phyloP scores from a whole-genome alignment of 2,113 vertebrate species.

The Callithrix jacchus region DNA sequence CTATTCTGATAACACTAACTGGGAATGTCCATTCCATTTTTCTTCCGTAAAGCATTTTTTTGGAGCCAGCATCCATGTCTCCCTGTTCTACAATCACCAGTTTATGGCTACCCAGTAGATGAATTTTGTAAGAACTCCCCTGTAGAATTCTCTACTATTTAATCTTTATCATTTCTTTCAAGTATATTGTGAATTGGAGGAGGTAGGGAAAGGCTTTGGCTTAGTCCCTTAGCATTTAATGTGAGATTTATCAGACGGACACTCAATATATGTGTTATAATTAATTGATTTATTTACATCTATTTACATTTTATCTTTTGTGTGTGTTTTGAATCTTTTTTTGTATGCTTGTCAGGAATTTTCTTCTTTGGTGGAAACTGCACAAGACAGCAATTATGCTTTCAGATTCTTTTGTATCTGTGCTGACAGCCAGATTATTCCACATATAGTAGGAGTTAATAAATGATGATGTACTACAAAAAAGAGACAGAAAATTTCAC shows the following conservation, averaged over 20 bases:
- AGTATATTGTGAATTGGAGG: not conserved
- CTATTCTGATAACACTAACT: not conserved
- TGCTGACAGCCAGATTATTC: conserved; percentile 8
- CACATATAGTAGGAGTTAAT: not conserved
- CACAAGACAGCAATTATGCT: conserved; percentile 35
- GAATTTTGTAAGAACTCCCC: not conserved
- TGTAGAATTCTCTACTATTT: not conserved
- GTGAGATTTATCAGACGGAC: not conserved
- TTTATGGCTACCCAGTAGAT: not conserved
- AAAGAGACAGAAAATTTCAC: not conserved
- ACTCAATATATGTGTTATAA: not conserved
- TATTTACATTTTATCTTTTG: not conserved
- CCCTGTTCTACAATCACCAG: not conserved
- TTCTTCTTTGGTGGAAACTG: not conserved
- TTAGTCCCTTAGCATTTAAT: not conserved
- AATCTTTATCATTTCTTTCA: not conserved
- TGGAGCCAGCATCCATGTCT: not conserved
- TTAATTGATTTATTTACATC: conserved; percentile 40
- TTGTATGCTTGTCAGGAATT: conserved; percentile 18
- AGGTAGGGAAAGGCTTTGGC: not conserved
- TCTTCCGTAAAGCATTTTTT: not conserved
- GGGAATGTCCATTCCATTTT: not conserved
- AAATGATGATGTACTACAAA: conserved; percentile 6
- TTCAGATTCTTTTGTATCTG: conserved; percentile 27
- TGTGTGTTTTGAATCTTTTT: not conserved